These are phyloP conservation scores for Molossus molossus DNA, from an alignment of 2,797 vertebrate genomes.

Conservation along the genomic window DNA sequence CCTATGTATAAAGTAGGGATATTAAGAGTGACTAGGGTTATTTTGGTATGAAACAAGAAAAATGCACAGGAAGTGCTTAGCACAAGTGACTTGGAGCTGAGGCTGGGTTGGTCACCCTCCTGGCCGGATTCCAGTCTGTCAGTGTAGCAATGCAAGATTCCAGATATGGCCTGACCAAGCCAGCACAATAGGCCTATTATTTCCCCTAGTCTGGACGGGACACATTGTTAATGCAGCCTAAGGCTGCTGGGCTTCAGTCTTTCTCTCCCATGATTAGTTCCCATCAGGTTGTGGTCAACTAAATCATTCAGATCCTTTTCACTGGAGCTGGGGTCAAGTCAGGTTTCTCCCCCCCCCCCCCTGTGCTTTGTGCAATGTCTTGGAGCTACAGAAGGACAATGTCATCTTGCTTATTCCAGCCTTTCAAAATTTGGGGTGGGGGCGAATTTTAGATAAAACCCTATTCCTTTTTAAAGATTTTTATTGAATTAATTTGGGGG, in stretches of 20 bases:
- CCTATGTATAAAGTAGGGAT: not conserved
- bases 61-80: constrained; percentile 70
- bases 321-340: constrained; percentile 79
- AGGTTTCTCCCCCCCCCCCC: constrained; percentile 62
- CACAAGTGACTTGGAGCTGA: constrained; percentile 70
- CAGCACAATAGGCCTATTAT: constrained; percentile 85
- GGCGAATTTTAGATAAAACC: not conserved
- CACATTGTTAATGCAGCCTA: constrained; percentile 86
- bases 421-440: not conserved
- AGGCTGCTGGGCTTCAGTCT: constrained; percentile 81
- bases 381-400: constrained; percentile 44
- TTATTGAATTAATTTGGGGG: not conserved
- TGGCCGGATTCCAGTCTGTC: constrained; percentile 82
- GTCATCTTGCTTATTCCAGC: constrained; percentile 64
- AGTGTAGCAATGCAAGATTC: constrained; percentile 84
- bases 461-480: not conserved
- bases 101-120: constrained; percentile 72
- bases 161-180: constrained; percentile 86
- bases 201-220: constrained; percentile 80
- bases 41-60: constrained; percentile 71
- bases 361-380: constrained; percentile 70
- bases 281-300: constrained; percentile 83
- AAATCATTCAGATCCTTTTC: constrained; percentile 83
- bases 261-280: constrained; percentile 84
- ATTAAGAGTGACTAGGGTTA: constrained; percentile 25